Conservation (phyloP, 2,797 vertebrate species). For the Galagoides demidoff region DNA sequence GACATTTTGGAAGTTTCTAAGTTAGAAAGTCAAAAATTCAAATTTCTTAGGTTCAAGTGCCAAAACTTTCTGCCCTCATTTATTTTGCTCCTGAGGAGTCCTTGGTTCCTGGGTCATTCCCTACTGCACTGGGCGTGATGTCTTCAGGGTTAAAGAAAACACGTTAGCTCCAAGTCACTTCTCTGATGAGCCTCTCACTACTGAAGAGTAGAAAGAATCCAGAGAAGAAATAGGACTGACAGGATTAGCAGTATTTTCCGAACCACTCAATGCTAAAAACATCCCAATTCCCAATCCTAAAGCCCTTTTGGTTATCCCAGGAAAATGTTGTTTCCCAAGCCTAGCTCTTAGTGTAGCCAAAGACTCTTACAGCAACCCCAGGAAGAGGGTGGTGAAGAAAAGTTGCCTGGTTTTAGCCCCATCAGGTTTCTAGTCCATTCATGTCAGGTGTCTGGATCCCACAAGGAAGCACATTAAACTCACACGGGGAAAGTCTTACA, state of each 20-base stretch:
- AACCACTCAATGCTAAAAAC: neutral
- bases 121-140: fast-evolving
- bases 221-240: neutral
- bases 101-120: fast-evolving
- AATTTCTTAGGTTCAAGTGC: neutral
- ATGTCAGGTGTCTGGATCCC: neutral
- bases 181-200: neutral
- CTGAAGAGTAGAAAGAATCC: neutral
- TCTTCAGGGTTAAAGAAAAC: neutral
- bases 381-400: neutral
- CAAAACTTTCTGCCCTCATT: neutral
- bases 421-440: fast-evolving
- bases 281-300: neutral
- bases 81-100: neutral
- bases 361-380: neutral
- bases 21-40: neutral
- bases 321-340: neutral
- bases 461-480: neutral
- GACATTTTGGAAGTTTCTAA: neutral
- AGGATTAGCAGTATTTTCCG: neutral
- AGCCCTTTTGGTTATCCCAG: neutral
- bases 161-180: too few species aligned
- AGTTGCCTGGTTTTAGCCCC: neutral
- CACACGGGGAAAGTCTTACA: too few species aligned
- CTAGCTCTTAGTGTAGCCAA: neutral